Percentiles rank a stretch among this genome's conserved stretches.
These are phyloP conservation scores for Notolepis coatsorum DNA, from an alignment of 2,797 vertebrate species.

Conservation along the genomic window DNA sequence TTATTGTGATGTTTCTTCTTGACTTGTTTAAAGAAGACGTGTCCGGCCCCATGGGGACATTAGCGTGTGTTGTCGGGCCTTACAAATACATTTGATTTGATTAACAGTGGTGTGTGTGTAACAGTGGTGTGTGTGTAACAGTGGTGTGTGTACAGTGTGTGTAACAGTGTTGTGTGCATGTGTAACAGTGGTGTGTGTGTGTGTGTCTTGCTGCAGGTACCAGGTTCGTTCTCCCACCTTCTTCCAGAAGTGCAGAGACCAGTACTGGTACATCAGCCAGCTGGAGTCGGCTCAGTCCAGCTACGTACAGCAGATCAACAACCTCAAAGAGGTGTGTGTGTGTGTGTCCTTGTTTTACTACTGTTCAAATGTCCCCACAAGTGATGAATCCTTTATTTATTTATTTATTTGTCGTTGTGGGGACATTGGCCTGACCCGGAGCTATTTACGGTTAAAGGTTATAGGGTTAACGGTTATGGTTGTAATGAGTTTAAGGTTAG, in stretches of 20 bases:
- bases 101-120: too few species aligned
- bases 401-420: not conserved
- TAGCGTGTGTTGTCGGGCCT: too few species aligned
- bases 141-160: not conserved
- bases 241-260: slow-evolving; percentile 98
- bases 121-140: too few species aligned
- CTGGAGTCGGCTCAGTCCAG: slow-evolving; percentile 94
- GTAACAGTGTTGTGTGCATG: slow-evolving; percentile 7
- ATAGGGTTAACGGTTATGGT: too few species aligned
- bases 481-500: too few species aligned
- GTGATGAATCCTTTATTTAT: not conserved
- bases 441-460: too few species aligned
- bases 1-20: too few species aligned
- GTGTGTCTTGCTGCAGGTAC: too few species aligned
- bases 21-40: too few species aligned
- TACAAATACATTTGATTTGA: too few species aligned
- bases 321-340: slow-evolving; percentile 92
- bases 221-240: slow-evolving; percentile 98
- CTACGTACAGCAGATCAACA: slow-evolving; percentile 98
- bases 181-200: slow-evolving; percentile 10
- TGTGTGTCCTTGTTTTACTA: not conserved
- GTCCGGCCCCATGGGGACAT: too few species aligned
- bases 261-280: slow-evolving; percentile 98
- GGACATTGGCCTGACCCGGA: too few species aligned
- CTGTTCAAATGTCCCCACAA: not conserved